These are phyloP conservation scores for Tuberolachnus salignus DNA, from an alignment of 2,888 invertebrate genomes.

Conservation along the genomic window DNA sequence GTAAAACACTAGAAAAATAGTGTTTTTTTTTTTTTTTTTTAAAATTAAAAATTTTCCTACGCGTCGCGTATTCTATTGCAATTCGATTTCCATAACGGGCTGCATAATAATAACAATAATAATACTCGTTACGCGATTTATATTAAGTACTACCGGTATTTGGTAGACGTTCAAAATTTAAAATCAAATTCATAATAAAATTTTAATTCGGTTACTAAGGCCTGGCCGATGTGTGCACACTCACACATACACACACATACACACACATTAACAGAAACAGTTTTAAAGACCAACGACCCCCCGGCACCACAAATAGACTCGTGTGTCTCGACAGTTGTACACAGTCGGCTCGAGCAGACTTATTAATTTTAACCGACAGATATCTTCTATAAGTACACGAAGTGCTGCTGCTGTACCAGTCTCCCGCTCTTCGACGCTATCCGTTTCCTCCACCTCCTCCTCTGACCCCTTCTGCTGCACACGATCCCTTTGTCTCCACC, in stretches of 20 bases:
- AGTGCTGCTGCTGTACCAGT: slow-evolving; percentile 41
- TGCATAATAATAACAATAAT: background rate
- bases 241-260: background rate
- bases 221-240: background rate
- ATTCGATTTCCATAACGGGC: background rate
- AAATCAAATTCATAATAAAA: slow-evolving; percentile 3
- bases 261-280: slow-evolving; percentile 18
- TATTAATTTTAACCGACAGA: slow-evolving; percentile 57
- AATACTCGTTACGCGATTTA: background rate
- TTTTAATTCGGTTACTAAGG: slow-evolving; percentile 12
- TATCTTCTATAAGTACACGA: slow-evolving; percentile 42
- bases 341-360: slow-evolving; percentile 46
- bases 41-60: background rate
- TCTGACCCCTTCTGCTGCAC: background rate
- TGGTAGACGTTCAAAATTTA: background rate
- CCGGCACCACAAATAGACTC: slow-evolving; percentile 52
- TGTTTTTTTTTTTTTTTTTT: no score
- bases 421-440: slow-evolving; percentile 31
- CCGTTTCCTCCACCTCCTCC: background rate
- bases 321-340: slow-evolving; percentile 26
- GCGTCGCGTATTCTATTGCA: background rate
- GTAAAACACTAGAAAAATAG: no score
- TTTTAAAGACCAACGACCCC: slow-evolving; percentile 54
- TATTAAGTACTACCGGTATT: background rate
- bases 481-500: background rate